Base-by-base conservation (phyloP, 2,113 vertebrate genomes). In the Clarias batrachus region DNA sequence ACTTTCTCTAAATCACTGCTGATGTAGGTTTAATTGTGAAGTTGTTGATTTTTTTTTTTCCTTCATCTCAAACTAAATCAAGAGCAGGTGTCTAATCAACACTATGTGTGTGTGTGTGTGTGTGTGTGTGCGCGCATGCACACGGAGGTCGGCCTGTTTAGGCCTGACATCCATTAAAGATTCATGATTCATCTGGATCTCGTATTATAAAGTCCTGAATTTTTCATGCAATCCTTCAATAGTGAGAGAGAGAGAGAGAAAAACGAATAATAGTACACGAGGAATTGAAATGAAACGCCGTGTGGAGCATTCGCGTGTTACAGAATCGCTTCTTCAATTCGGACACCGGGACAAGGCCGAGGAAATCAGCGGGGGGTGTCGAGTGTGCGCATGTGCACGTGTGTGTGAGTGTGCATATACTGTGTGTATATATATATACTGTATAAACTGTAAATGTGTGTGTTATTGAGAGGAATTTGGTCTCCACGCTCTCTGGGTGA, bases 141-240 rank as follows among this genome's bases (percentile, higher is more conserved):
- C 92, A 89, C 90, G 90, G 91, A 92, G 90, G 89, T 87, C 90
- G 54, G 85, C 88, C 74, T 62, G 77, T 91, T 87, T 77, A 54
- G 85, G 91, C 90, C 86, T 89, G 92, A 91, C 92, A 92, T 89
- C 86, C 92, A 95, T 95, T 94, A 95, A 94, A 91, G 89, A 95
- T 95, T 95, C 90, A 94, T 95, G 92, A 94, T 92, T 94, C 93
- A 95, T 95, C 93, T 93, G 91, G 93, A 94, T 94, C 93, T 94
- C 88, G 91, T 94, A 94, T 94, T 94, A 95, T 93, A 94, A 93
- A 88, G 90, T 88, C 93, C 83, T 95, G 91, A 94, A 94, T 95
- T 94, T 94, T 95, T 95, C 88, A 95, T 94, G 92, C 87, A 63
- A 85, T 79, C 86, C 89, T 90, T 92, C 86, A 91, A 90, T 92